Evolutionary conservation across 2,888 invertebrate genomes (phyloP), one percentile per base, ranked within the genome.

Genomic region (Atethmia centrago): DNA sequence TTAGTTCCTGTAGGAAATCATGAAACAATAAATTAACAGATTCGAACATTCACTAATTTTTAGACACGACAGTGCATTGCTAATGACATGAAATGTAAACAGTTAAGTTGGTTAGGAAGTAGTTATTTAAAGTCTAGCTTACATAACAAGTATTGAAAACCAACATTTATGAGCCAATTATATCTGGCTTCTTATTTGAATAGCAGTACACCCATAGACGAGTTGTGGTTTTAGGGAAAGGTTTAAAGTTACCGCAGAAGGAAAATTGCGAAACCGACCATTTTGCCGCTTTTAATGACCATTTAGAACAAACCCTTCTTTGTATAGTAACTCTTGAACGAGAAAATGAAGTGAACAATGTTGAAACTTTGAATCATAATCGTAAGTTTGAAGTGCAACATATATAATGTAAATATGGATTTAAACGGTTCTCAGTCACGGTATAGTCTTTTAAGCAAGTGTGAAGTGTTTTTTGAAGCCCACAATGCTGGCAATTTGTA

Each of bases 181-280:
- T 65, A 65, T 71, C 47, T 10, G 21, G 2, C 58, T 66, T 59
- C 25, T 58, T 73, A 51, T 78, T 82, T 68, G 56, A 64, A 56
- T 16, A 61, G 53, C 10, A 55, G 45, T 58, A 31, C 16, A 55
- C 45, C n/a, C 36, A 42, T 53, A 47, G 47, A 31, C 59, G 62
- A 74, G 21, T 58, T 79, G 64, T 55, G 64, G 75, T 71, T 80
- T 67, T 58, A 71, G 9, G 71, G 47, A 64, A 71, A 75, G 53
- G 47, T 67, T 58, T 49, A 16, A 45, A 25, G 40, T 45, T 55
- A 75, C 71, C 68, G 58, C 55, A 71, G 51, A 55, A 49, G 51
- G 51, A 25, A 79, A 67, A 56, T 80, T 61, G 36, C 12, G 28
- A 71, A 71, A 84, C 58, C 49, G 21, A 45, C 9, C 12, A 59